Percentiles rank a stretch among this genome's conserved stretches.
Evolutionary conservation across 2,888 invertebrate species (phyloP).

Genomic region (Candidula unifasciata): DNA sequence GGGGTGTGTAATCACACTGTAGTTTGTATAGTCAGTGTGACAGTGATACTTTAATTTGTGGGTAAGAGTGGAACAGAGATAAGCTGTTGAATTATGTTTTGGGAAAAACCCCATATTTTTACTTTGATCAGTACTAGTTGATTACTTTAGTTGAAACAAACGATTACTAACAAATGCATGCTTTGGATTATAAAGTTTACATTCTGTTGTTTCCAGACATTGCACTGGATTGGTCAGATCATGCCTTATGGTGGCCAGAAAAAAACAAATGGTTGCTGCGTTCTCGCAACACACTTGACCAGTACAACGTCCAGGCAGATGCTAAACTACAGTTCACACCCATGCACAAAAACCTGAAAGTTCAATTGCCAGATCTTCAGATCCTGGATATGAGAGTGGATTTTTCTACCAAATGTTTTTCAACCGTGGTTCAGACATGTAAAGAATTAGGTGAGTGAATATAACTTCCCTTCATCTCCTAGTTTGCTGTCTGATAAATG

Average conservation of each 20-base stretch:
- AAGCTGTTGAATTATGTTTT: no score
- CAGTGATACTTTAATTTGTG: no score
- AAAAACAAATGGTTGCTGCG: slow-evolving; percentile 95
- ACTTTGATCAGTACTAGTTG: no score
- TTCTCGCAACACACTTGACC: slow-evolving; percentile 96
- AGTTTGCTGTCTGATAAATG: no score
- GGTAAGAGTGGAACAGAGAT: no score
- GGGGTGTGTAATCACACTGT: no score
- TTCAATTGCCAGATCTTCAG: slow-evolving; percentile 94
- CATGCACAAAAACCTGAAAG: slow-evolving; percentile 94
- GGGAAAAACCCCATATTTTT: no score
- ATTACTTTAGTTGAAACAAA: no score
- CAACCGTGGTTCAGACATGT: slow-evolving; percentile 93
- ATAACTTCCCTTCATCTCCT: no score
- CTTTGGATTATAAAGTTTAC: no score
- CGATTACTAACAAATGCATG: no score
- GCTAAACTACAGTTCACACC: slow-evolving; percentile 95
- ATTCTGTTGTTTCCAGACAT: slow-evolving; percentile 85
- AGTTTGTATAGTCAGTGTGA: no score
- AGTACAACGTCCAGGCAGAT: slow-evolving; percentile 97
- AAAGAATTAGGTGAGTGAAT: slow-evolving; percentile 88
- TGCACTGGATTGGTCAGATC: slow-evolving; percentile 98
- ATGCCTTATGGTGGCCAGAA: slow-evolving; percentile 98
- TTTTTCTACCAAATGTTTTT: slow-evolving; percentile 97
- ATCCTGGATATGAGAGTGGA: slow-evolving; percentile 94